Conservation (phyloP, 2,888 invertebrate species). For the Athalia circularis region DNA sequence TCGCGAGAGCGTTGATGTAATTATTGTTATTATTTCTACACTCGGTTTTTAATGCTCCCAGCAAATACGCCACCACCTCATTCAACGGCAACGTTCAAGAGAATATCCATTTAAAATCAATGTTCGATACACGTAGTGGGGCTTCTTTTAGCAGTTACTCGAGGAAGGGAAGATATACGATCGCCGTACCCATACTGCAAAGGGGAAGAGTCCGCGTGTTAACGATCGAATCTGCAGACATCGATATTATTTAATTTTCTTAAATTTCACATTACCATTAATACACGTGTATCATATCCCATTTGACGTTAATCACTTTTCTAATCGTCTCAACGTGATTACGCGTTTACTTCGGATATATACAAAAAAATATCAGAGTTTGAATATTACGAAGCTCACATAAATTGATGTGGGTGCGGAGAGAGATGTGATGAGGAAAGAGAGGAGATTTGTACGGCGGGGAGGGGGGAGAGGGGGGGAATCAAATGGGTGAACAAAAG, state of each 20-base stretch:
- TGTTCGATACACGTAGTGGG: slow-evolving; percentile 64
- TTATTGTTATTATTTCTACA: not conserved
- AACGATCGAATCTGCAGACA: not conserved
- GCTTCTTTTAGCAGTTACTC: slow-evolving; percentile 56
- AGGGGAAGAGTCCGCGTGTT: not conserved
- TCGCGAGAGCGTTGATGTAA: not conserved
- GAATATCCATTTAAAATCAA: slow-evolving; percentile 65
- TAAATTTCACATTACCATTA: no score
- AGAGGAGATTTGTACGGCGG: not conserved
- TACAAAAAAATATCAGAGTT: no score
- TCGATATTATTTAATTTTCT: not conserved
- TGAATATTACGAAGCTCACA: no score
- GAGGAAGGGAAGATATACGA: slow-evolving; percentile 37
- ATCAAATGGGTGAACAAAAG: slow-evolving; percentile 28
- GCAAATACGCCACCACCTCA: slow-evolving; percentile 41
- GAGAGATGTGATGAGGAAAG: no score
- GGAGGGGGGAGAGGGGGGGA: not conserved
- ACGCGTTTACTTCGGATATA: no score
- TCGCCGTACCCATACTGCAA: slow-evolving; percentile 1
- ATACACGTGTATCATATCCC: no score
- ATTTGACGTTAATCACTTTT: no score
- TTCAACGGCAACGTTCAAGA: slow-evolving; percentile 17
- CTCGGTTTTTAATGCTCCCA: slow-evolving; percentile 45
- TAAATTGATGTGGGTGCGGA: no score
- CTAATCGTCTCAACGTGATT: no score